Conservation (phyloP, 2,113 vertebrate genomes). For the Oncorhynchus kisutch region DNA sequence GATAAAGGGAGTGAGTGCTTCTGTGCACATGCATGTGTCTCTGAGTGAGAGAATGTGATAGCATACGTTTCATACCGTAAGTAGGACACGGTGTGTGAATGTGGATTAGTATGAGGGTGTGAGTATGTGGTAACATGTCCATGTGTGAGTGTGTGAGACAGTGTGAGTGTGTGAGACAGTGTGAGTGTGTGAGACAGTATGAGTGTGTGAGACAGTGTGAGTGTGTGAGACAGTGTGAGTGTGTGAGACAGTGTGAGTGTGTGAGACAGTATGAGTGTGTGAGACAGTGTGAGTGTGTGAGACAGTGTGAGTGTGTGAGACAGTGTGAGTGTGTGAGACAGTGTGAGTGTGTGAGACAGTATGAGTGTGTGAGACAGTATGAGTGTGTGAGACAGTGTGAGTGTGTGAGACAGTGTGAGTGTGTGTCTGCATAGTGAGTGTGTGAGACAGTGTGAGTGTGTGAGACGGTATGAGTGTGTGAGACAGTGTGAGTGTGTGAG, state of each 20-base stretch:
- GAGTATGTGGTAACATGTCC: background rate
- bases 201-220: too few species aligned
- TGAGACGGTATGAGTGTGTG: background rate
- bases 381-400: slow-evolving; percentile 1
- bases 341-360: background rate
- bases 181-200: too few species aligned
- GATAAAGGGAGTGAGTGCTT: slow-evolving; percentile 8
- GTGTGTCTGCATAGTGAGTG: background rate
- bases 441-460: too few species aligned
- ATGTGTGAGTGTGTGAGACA: background rate
- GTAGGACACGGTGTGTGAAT: background rate
- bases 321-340: too few species aligned
- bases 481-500: background rate
- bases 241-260: too few species aligned
- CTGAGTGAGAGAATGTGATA: background rate
- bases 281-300: background rate
- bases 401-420: background rate
- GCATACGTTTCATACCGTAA: background rate
- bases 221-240: too few species aligned
- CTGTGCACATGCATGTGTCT: slow-evolving; percentile 9
- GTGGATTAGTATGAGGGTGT: background rate
- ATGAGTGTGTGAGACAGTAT: background rate
- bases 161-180: too few species aligned
- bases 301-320: too few species aligned
- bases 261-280: too few species aligned